Evolutionary conservation across 1,140 invertebrate species (phyloP).

Genomic region (Pomacea maculata): DNA sequence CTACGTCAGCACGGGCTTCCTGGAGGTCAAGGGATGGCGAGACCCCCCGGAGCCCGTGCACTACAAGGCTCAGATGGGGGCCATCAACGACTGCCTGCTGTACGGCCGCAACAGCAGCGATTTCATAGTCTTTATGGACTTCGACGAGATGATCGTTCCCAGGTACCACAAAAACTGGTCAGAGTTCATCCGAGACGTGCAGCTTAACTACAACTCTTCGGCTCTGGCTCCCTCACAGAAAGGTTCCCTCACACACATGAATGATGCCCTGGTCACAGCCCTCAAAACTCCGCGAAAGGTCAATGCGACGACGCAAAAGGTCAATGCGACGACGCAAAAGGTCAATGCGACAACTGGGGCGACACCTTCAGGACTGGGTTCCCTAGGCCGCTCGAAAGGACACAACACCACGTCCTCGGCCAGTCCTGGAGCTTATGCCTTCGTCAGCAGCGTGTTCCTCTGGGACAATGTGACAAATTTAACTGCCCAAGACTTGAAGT

Average conservation of each 20-base stretch:
- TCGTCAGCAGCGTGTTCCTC: constrained; percentile 5
- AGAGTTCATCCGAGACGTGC: not conserved
- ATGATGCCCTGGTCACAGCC: not conserved
- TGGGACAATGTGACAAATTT: constrained; percentile 4
- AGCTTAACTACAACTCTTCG: not conserved
- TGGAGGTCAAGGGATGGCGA: constrained; percentile 4
- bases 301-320: no score
- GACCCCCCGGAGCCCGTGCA: constrained; percentile 7
- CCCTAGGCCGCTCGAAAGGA: not conserved
- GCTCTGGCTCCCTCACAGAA: no score
- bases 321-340: no score
- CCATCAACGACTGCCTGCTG: constrained; percentile 17
- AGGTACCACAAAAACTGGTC: not conserved
- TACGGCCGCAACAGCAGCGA: not conserved
- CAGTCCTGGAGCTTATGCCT: not conserved
- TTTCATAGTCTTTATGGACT: constrained; percentile 14
- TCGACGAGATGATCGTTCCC: constrained; percentile 17
- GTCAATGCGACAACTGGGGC: no score
- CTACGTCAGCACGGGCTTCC: constrained; percentile 6
- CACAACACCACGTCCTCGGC: not conserved
- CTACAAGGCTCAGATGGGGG: constrained; percentile 14
- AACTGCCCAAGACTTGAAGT: not conserved
- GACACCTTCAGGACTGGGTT: no score
- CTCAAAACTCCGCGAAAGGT: no score
- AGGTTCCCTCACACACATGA: not conserved